These are phyloP conservation scores for Scaptomyza parva DNA, from an alignment of 2,888 invertebrate genomes.

Conservation along the genomic window DNA sequence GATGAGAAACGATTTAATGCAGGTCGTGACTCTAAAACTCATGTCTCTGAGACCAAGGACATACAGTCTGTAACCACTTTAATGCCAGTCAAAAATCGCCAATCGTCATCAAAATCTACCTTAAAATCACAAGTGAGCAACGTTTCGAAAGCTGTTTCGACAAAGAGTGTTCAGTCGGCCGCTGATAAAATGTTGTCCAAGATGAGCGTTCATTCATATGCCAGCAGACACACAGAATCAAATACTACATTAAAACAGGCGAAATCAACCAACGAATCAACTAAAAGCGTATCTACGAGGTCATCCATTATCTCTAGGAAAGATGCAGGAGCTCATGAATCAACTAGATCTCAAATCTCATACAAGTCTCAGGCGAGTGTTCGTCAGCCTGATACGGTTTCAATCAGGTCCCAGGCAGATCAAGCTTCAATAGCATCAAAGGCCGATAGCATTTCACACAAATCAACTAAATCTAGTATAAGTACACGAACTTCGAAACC, in stretches of 20 bases:
- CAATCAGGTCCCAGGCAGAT: constrained; percentile 9
- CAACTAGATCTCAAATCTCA: not conserved
- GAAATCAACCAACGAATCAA: not conserved
- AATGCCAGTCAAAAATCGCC: constrained; percentile 25
- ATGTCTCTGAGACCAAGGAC: not conserved
- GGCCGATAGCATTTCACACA: constrained; percentile 10
- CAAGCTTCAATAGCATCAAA: constrained; percentile 1
- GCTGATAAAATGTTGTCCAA: not conserved
- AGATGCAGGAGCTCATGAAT: not conserved
- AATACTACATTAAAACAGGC: constrained; percentile 4
- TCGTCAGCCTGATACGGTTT: constrained; percentile 3
- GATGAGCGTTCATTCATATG: constrained; percentile 6
- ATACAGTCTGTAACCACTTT: constrained; percentile 36
- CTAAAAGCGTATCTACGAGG: not conserved
- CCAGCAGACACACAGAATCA: not conserved
- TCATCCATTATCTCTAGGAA: not conserved
- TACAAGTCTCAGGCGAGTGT: not conserved
- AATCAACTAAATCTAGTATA: constrained; percentile 21
- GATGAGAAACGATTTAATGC: constrained; percentile 42
- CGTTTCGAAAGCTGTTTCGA: not conserved
- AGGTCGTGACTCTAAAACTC: constrained; percentile 20
- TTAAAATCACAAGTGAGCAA: not conserved
- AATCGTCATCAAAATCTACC: constrained; percentile 33
- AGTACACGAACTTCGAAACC: constrained; percentile 8
- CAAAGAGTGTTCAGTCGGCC: not conserved